Conservation (phyloP, 2,888 invertebrate genomes). For the Serrognathus titanus region DNA sequence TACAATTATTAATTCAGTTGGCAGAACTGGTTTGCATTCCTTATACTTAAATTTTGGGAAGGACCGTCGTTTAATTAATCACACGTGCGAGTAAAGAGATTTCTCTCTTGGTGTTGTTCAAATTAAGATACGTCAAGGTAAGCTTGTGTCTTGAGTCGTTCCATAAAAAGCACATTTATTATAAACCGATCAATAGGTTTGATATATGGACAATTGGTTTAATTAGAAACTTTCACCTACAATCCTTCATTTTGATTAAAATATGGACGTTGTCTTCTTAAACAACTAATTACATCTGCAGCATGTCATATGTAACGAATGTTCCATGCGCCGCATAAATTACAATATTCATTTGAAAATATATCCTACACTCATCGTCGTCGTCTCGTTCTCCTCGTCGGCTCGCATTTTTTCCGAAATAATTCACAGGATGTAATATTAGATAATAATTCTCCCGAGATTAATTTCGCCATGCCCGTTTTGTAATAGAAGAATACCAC, state of each 20-base stretch:
- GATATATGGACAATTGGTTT: slow-evolving; percentile 11
- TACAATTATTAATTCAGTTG: too few relatives aligned
- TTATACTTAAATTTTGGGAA: too few relatives aligned
- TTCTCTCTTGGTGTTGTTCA: too few relatives aligned
- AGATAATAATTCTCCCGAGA: slow-evolving; percentile 12
- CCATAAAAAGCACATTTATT: slow-evolving; percentile 2
- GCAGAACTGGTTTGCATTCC: too few relatives aligned
- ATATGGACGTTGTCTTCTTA: slow-evolving; percentile 12
- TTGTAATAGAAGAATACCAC: slow-evolving; percentile 7
- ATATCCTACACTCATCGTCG: slow-evolving; percentile 6
- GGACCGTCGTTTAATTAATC: too few relatives aligned
- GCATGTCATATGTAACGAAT: slow-evolving; percentile 12
- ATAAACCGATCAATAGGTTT: slow-evolving; percentile 9
- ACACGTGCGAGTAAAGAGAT: too few relatives aligned
- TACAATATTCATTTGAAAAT: slow-evolving; percentile 10
- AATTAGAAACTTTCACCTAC: slow-evolving; percentile 15
- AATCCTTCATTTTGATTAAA: slow-evolving; percentile 3
- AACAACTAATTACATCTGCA: slow-evolving; percentile 13
- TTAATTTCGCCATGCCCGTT: slow-evolving; percentile 8
- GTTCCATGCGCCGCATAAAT: slow-evolving; percentile 4
- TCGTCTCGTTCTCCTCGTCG: not conserved
- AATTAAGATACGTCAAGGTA: too few relatives aligned
- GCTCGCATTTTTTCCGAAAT: not conserved
- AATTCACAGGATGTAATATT: slow-evolving; percentile 8
- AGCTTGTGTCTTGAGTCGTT: too few relatives aligned